These are phyloP conservation scores for Apeltes quadracus DNA, from an alignment of 2,113 vertebrate genomes.

Conservation along the genomic window DNA sequence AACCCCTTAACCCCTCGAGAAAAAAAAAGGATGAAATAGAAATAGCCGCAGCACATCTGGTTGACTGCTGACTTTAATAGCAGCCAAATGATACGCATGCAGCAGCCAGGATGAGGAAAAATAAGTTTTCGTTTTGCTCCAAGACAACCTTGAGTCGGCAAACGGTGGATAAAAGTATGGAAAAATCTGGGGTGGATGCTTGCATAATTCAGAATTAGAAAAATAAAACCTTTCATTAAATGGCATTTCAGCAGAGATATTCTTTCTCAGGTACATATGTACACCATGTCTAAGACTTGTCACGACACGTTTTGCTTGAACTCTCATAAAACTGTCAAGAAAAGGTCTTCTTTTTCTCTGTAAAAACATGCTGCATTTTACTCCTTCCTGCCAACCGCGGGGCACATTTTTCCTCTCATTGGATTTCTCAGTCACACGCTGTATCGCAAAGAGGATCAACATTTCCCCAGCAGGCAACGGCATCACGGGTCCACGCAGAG, in stretches of 20 bases:
- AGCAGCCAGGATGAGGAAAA: constrained; percentile 18
- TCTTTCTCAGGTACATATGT: neutral
- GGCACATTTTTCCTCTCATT: constrained; percentile 31
- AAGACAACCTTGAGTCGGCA: constrained; percentile 11
- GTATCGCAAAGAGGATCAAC: constrained; percentile 29
- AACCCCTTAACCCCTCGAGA: neutral
- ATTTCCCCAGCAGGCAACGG: constrained; percentile 37
- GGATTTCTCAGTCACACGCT: constrained; percentile 26
- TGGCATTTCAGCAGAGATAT: constrained; percentile 17
- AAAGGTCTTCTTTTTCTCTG: constrained; percentile 25
- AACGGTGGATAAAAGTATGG: constrained; percentile 1
- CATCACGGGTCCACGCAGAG: constrained; percentile 42
- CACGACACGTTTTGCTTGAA: neutral
- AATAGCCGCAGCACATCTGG: constrained; percentile 52
- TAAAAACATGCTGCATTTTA: constrained; percentile 20
- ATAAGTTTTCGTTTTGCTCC: constrained; percentile 19
- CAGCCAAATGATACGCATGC: constrained; percentile 33
- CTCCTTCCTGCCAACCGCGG: constrained; percentile 10
- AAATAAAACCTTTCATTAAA: neutral
- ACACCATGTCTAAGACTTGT: no score
- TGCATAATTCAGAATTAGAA: constrained; percentile 31
- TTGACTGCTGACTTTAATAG: constrained; percentile 28
- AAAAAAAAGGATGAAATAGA: neutral
- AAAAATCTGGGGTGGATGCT: constrained; percentile 17
- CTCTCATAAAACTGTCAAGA: constrained; percentile 4